Percentiles rank a stretch among this genome's conserved stretches.
Conservation (phyloP, 1,140 invertebrate species). For the Drosophila chauvacae region DNA sequence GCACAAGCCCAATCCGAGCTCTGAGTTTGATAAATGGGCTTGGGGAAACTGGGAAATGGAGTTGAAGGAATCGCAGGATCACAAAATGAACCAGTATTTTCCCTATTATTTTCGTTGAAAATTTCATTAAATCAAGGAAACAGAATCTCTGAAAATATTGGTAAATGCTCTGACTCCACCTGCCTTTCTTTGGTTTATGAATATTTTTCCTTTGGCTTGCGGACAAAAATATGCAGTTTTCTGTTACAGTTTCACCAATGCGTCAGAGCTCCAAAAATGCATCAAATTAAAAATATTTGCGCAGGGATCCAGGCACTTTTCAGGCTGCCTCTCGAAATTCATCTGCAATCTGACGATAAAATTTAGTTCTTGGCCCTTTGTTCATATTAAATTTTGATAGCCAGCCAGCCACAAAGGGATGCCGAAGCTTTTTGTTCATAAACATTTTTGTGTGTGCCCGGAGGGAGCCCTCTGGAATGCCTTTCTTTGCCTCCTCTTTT, state of each 20-base stretch:
- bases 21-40: constrained; percentile 39
- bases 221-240: not conserved
- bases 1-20: not conserved
- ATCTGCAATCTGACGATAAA: constrained; percentile 25
- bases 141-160: not conserved
- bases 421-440: constrained; percentile 56
- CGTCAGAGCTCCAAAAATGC: constrained; percentile 24
- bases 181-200: not conserved
- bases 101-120: not conserved
- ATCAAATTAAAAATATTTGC: constrained; percentile 49
- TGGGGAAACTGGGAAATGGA: constrained; percentile 34
- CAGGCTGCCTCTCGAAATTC: constrained; percentile 13
- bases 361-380: constrained; percentile 46
- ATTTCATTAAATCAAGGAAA: constrained; percentile 6
- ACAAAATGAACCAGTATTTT: not conserved
- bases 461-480: constrained; percentile 27
- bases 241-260: constrained; percentile 19
- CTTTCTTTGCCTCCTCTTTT: constrained; percentile 46
- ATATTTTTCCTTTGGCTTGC: not conserved
- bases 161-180: not conserved
- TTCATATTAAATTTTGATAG: constrained; percentile 70
- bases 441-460: constrained; percentile 71
- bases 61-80: not conserved
- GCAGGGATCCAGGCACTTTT: constrained; percentile 15
- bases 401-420: constrained; percentile 57